Evolutionary conservation across 2,797 vertebrate genomes (phyloP).

Genomic region (Holocentrus rufus): DNA sequence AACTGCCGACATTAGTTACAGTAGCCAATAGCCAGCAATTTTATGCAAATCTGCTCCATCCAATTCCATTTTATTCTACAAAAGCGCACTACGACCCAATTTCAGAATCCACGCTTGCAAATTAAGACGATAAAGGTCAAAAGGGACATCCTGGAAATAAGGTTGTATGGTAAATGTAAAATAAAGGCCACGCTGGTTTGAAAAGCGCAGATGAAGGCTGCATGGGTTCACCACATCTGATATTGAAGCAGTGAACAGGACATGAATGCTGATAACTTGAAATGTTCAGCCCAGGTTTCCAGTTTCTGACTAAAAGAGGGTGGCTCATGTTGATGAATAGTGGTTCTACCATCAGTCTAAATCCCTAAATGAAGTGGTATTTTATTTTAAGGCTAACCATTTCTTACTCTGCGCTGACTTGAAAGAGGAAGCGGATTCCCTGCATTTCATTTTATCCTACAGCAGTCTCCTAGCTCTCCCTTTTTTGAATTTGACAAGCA

Average conservation of each 20-base stretch:
- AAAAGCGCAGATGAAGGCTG: background rate
- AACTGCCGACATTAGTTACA: background rate
- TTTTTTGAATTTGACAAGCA: constrained; percentile 70
- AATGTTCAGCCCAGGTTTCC: background rate
- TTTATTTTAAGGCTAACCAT: constrained; percentile 41
- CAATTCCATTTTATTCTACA: background rate
- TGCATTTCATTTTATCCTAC: constrained; percentile 47
- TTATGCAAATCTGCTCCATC: background rate
- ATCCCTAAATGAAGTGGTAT: constrained; percentile 7
- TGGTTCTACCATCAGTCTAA: constrained; percentile 38
- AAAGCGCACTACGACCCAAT: background rate
- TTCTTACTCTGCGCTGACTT: constrained; percentile 33
- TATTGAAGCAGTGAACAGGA: no score
- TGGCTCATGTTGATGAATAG: constrained; percentile 24
- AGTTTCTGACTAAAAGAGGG: constrained; percentile 1
- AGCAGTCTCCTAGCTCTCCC: constrained; percentile 51
- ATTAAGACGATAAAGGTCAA: background rate
- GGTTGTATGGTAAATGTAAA: background rate
- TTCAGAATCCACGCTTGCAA: background rate
- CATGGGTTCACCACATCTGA: no score
- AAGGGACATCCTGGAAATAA: background rate
- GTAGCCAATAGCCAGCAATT: background rate
- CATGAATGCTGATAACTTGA: background rate
- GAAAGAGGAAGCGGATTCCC: constrained; percentile 33
- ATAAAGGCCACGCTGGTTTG: background rate